Conservation (phyloP, 2,797 vertebrate genomes). For the Trematomus bernacchii region DNA sequence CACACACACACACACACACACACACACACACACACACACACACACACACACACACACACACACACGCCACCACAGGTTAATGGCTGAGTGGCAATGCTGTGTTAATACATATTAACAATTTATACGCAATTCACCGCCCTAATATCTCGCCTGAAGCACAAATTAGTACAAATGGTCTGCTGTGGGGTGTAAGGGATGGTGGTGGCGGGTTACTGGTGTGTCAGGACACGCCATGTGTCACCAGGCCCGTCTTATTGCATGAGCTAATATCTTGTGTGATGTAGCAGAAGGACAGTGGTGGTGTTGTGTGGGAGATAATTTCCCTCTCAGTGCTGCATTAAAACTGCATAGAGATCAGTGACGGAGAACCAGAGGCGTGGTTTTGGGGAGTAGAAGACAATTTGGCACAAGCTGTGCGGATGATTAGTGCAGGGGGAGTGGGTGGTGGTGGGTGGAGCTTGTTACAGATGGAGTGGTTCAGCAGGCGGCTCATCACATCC, state of each 20-base stretch:
- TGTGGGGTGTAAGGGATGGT: slow-evolving; percentile 35
- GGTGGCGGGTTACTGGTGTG: slow-evolving; percentile 43
- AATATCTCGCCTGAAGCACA: slow-evolving; percentile 78
- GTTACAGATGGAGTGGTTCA: slow-evolving; percentile 30
- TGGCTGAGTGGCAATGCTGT: slow-evolving; percentile 71
- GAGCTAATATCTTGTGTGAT: slow-evolving; percentile 62
- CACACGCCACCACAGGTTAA: slow-evolving; percentile 62
- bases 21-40: slow-evolving; percentile 17
- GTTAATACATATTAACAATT: slow-evolving; percentile 86
- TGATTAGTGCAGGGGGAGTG: slow-evolving; percentile 38
- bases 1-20: slow-evolving; percentile 26
- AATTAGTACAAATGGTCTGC: slow-evolving; percentile 75
- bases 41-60: slow-evolving; percentile 29
- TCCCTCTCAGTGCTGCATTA: slow-evolving; percentile 55
- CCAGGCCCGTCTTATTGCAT: slow-evolving; percentile 47
- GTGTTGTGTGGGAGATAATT: slow-evolving; percentile 42
- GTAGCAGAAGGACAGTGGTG: slow-evolving; percentile 34
- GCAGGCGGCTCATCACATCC: slow-evolving; percentile 15
- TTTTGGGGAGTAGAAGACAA: slow-evolving; percentile 26
- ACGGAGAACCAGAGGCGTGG: slow-evolving; percentile 29
- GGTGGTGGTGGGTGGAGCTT: slow-evolving; percentile 7
- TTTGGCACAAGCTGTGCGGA: slow-evolving; percentile 45
- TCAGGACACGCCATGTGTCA: slow-evolving; percentile 66
- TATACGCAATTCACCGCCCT: slow-evolving; percentile 74
- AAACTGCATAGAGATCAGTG: slow-evolving; percentile 50